Base-by-base conservation (phyloP, 2,797 vertebrate genomes). In the Crenichthys baileyi region DNA sequence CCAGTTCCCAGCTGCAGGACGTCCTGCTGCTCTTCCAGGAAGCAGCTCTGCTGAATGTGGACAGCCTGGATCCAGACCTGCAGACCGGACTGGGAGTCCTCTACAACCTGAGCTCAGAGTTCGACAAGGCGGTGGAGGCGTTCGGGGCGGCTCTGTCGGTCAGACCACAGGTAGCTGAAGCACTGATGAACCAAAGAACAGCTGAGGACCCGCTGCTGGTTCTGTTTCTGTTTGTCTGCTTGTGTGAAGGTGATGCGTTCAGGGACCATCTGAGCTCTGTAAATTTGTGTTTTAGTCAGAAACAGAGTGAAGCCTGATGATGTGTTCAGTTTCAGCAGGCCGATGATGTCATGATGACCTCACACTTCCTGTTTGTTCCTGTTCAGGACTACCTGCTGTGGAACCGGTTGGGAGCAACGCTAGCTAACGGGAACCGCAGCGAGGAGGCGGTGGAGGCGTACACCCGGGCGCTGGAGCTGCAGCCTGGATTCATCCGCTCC, bases 391-490 rank as follows among this genome's bases (percentile, higher is more conserved):
- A 98, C 51, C 96, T 98, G 0, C 90, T 99, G 76, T 99, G 98
- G 98, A 99, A 99, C 92, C 97, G 97, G 4, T 96, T 99, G 0
- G 98, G 98, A 0, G 98, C 98, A 0, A 98, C 98, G 0, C 74
- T 99, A 90, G 98, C 98, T 0, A 99, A 99, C 0, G 97, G 98
- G 4, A 96, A 96, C 90, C 96, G 97, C 84, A 98, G 98, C 0
- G 96, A 97, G 80, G 98, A 99, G 89, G 98, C 98, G 0, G 97
- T 99, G 31, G 97, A 98, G 86, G 97, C 98, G 1, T 99, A 99
- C 85, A 97, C 96, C 0, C 90, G 96, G 36, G 98, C 98, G 0
- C 90, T 99, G 92, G 96, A 98, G 93, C 96, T 99, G 58, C 98
- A 98, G 65, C 98, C 98, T n/a, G n/a, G n/a, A n/a, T n/a, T n/a